A percentile compares a stretch with the other conserved stretches of the same genome.
phyloP scores from a whole-genome alignment of 2,797 vertebrate genomes.

The Rhadinocentrus ornatus region DNA sequence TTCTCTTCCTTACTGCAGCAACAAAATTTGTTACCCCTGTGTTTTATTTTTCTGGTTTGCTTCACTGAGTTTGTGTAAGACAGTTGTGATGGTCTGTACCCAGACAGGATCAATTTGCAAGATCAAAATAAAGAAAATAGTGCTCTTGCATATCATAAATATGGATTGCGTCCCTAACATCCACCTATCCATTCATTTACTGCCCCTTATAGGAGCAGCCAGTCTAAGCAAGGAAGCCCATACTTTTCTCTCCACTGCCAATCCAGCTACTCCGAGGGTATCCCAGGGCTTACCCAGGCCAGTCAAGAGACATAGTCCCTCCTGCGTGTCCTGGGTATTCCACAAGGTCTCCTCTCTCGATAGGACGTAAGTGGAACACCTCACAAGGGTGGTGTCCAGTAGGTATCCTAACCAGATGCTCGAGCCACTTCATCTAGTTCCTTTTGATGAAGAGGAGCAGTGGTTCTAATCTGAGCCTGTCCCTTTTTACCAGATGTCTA shows the following conservation, averaged over 20 bases:
- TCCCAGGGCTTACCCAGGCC: too few species aligned
- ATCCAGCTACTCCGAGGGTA: too few species aligned
- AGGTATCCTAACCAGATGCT: background rate
- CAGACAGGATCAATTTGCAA: background rate
- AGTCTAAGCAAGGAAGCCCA: too few species aligned
- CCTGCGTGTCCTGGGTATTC: too few species aligned
- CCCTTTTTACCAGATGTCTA: background rate
- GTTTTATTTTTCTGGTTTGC: background rate
- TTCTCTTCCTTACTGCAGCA: background rate
- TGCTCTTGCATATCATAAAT: background rate
- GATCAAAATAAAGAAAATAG: background rate
- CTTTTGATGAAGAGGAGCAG: background rate
- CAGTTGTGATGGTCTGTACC: too few species aligned
- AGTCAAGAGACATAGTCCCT: background rate
- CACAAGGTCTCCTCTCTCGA: too few species aligned
- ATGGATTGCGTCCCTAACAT: background rate
- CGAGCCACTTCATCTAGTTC: too few species aligned
- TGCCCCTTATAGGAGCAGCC: background rate
- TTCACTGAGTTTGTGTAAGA: background rate
- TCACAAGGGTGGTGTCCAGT: background rate
- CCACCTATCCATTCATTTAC: background rate
- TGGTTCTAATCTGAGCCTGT: background rate
- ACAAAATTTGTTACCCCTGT: background rate
- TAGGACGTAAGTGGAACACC: background rate
- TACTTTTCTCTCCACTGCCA: too few species aligned